Evolutionary conservation across 1,140 invertebrate species (phyloP).

Genomic region (Ceratina australensis): DNA sequence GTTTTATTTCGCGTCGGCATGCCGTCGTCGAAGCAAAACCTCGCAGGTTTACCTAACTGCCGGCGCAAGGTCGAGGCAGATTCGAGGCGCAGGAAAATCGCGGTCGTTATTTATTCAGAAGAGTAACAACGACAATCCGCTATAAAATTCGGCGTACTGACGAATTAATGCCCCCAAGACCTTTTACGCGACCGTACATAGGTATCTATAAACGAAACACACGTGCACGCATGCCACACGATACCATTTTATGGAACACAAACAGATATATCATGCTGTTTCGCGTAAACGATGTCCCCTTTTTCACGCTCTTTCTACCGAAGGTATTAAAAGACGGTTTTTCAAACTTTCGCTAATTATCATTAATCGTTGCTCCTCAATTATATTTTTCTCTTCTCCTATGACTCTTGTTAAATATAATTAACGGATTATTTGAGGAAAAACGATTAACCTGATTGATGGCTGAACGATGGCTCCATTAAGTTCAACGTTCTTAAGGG

Average conservation of each 20-base stretch:
- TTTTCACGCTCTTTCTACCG: no score
- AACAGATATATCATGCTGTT: conserved; percentile 4
- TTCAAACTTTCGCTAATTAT: no score
- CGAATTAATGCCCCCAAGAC: conserved; percentile 41
- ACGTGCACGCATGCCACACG: conserved; percentile 2
- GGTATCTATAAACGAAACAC: conserved; percentile 18
- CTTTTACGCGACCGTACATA: conserved; percentile 19
- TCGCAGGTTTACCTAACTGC: conserved; percentile 16
- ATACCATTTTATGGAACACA: conserved; percentile 5
- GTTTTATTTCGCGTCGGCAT: conserved; percentile 20
- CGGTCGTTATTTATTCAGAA: conserved; percentile 38
- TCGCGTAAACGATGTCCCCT: not conserved
- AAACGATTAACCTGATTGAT: no score
- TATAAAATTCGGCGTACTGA: conserved; percentile 1
- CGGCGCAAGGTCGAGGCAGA: conserved; percentile 27
- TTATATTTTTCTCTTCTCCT: no score
- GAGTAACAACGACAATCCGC: conserved; percentile 45
- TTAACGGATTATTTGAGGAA: no score
- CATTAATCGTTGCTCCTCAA: no score
- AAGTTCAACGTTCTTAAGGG: not conserved
- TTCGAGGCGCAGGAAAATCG: conserved; percentile 44
- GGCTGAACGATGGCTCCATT: no score
- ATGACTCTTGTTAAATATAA: no score
- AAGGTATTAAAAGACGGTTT: no score
- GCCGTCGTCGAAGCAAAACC: not conserved